Percentiles rank a stretch among this genome's conserved stretches.
phyloP scores from a whole-genome alignment of 2,888 invertebrate genomes.

The Tyria jacobaeae region DNA sequence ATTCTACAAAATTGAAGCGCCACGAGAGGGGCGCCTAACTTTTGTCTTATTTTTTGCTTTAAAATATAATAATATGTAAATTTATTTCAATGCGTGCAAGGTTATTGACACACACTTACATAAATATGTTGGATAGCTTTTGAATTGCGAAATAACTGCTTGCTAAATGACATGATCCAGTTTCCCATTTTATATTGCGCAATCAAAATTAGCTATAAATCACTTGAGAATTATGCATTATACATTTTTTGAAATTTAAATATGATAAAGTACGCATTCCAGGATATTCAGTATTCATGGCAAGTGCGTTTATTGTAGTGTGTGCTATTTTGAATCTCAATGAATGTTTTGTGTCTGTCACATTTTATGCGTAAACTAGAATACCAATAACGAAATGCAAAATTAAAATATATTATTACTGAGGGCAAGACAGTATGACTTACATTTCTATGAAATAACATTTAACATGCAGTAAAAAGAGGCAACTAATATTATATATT shows the following conservation, averaged over 20 bases:
- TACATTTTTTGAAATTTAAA: conserved; percentile 42
- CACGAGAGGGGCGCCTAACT: conserved; percentile 46
- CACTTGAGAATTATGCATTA: conserved; percentile 50
- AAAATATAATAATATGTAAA: conserved; percentile 73
- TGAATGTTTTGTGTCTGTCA: conserved; percentile 56
- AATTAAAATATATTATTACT: conserved; percentile 37
- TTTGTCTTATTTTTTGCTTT: conserved; percentile 64
- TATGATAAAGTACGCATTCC: conserved; percentile 54
- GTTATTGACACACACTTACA: conserved; percentile 82
- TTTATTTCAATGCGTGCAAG: conserved; percentile 75
- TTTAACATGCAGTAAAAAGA: conserved; percentile 26
- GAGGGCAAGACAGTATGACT: conserved; percentile 36
- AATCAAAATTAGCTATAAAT: conserved; percentile 62
- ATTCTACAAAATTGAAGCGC: conserved; percentile 39
- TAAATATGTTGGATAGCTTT: conserved; percentile 67
- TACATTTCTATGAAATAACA: conserved; percentile 24
- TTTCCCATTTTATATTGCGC: conserved; percentile 62
- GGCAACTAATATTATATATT: conserved; percentile 17
- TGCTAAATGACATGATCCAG: conserved; percentile 71
- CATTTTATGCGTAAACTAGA: conserved; percentile 55
- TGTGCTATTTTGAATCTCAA: conserved; percentile 65
- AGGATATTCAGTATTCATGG: conserved; percentile 60
- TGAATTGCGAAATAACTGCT: conserved; percentile 73
- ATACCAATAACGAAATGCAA: conserved; percentile 45
- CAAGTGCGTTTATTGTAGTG: conserved; percentile 55